Base-by-base conservation (phyloP, 2,888 invertebrate genomes). In the Caenorhabditis panamensis region DNA sequence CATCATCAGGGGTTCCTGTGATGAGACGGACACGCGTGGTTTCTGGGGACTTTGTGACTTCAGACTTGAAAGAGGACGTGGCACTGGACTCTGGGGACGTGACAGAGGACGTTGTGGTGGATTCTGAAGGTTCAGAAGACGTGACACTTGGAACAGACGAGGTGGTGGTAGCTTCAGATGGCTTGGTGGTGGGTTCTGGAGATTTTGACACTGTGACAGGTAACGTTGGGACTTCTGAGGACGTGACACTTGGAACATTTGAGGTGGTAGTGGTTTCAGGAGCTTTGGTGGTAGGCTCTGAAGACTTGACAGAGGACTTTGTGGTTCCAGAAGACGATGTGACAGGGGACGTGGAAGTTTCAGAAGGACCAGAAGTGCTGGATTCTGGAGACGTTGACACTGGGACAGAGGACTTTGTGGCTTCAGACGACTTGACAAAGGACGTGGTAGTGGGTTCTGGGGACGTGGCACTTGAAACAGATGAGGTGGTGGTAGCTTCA, bases 21-120 rank as follows among this genome's bases (percentile, higher is more conserved):
- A 76, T 61, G 28, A 76, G 67, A 62, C 67, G 59, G 37, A 68
- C 68, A 37, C 67, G 68, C 47, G 61, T 41, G 20, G 61, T 56
- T n/a, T 36, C 18, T 31, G 36, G 31, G 3, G 62, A 61, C 44
- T 24, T 26, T 28, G 49, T 28, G 18, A 9, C n/a, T n/a, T n/a
- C n/a, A n/a, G n/a, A n/a, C n/a, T n/a, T 31, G 31, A 9, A 31
- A 31, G 31, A 31, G 9, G 31, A 4, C 31, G 4, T 31, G 31
- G 31, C 9, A 31, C 5, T 6, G 31, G 31, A 31, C 9, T 31
- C 31, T 31, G 31, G 9, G 9, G 31, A 31, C 9, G 4, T 31
- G 31, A n/a, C n/a, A n/a, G 31, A 31, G 5, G 31, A 9, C 31
- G 9, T 9, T 31, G 31, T 31, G 31, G 31, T 31, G 5, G 31